Evolutionary conservation across 2,113 vertebrate genomes (phyloP).

Genomic region (Myodes glareolus): DNA sequence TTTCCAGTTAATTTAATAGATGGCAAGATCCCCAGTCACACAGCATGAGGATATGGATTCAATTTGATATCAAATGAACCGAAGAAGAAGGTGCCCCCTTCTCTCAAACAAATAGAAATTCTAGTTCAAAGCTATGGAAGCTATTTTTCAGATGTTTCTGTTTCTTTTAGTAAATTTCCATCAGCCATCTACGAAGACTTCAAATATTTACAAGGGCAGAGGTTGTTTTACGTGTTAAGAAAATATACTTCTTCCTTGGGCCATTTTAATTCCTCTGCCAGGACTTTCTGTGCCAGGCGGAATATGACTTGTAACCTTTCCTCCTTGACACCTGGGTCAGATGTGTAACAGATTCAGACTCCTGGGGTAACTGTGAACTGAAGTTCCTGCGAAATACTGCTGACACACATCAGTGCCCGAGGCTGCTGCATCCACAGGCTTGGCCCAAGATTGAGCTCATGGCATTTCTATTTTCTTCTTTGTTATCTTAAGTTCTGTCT

Average conservation of each 20-base stretch:
- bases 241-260: slow-evolving; percentile 51
- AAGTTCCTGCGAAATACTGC: slow-evolving; percentile 59
- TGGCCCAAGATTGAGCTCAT: background rate
- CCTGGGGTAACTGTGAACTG: slow-evolving; percentile 50
- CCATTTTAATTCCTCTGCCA: background rate
- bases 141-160: background rate
- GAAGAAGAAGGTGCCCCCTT: slow-evolving; percentile 30
- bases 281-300: slow-evolving; percentile 55
- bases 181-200: slow-evolving; percentile 44
- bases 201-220: slow-evolving; percentile 67
- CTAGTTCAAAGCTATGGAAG: slow-evolving; percentile 23
- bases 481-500: background rate
- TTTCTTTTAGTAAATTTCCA: slow-evolving; percentile 50
- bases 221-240: slow-evolving; percentile 49
- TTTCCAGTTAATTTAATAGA: slow-evolving; percentile 69
- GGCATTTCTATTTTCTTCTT: slow-evolving; percentile 41
- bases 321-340: slow-evolving; percentile 68
- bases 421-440: slow-evolving; percentile 12
- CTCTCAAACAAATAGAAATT: background rate
- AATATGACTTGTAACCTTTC: slow-evolving; percentile 73
- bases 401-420: slow-evolving; percentile 42
- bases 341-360: slow-evolving; percentile 57
- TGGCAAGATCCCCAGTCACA: background rate
- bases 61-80: slow-evolving; percentile 50
- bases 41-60: slow-evolving; percentile 32